Conservation (phyloP, 2,888 invertebrate genomes). For the Harpagoxenus sublaevis region DNA sequence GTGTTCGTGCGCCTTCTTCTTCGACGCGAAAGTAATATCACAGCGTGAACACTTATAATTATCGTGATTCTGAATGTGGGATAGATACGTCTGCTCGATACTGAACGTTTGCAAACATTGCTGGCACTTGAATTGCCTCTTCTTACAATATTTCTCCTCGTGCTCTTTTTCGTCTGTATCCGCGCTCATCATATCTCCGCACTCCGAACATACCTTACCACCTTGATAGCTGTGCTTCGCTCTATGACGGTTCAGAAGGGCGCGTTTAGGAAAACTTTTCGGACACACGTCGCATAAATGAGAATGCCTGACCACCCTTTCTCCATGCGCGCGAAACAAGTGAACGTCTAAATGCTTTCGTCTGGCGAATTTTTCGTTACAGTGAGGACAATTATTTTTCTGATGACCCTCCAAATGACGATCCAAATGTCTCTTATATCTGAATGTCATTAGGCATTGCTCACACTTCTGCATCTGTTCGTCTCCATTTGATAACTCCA, state of each 20-base stretch:
- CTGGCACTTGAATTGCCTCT: slow-evolving; percentile 80
- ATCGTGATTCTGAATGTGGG: slow-evolving; percentile 83
- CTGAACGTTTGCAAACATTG: slow-evolving; percentile 82
- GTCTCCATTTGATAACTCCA: slow-evolving; percentile 42
- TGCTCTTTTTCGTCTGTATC: slow-evolving; percentile 78
- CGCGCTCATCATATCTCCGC: slow-evolving; percentile 79
- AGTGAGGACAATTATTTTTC: slow-evolving; percentile 83
- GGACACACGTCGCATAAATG: slow-evolving; percentile 77
- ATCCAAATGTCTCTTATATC: slow-evolving; percentile 81
- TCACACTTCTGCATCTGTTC: slow-evolving; percentile 71
- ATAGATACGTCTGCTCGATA: slow-evolving; percentile 81
- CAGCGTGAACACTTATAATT: slow-evolving; percentile 83
- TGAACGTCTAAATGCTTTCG: slow-evolving; percentile 82
- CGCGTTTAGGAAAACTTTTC: slow-evolving; percentile 76
- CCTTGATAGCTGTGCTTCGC: slow-evolving; percentile 80
- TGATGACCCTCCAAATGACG: slow-evolving; percentile 83
- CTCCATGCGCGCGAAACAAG: slow-evolving; percentile 80
- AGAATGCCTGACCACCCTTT: slow-evolving; percentile 74
- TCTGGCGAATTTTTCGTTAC: slow-evolving; percentile 82
- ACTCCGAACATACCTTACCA: slow-evolving; percentile 82
- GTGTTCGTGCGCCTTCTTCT: slow-evolving; percentile 78
- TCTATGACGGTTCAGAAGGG: slow-evolving; percentile 80
- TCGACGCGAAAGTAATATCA: slow-evolving; percentile 81
- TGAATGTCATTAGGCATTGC: slow-evolving; percentile 81
- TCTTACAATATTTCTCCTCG: slow-evolving; percentile 77